phyloP scores from a whole-genome alignment of 2,113 vertebrate species.

The Hemicordylus capensis region DNA sequence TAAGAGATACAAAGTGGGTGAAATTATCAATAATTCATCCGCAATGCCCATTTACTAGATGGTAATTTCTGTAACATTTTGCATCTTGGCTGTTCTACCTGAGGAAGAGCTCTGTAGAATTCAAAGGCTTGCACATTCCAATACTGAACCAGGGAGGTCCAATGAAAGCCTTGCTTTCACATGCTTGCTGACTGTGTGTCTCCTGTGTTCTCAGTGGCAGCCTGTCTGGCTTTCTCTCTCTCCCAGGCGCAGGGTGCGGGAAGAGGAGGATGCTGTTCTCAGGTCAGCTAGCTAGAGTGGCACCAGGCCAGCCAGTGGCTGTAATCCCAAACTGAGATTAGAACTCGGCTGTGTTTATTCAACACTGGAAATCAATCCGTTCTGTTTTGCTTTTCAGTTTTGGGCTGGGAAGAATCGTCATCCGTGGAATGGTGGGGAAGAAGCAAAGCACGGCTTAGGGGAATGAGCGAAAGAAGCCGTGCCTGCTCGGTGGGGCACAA shows the following conservation, averaged over 20 bases:
- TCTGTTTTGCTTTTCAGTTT: neutral
- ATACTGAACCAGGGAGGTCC: neutral
- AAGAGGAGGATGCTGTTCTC: neutral
- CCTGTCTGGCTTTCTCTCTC: neutral
- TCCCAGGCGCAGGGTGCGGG: neutral
- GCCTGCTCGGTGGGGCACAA: neutral
- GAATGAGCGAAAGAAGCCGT: too few relatives aligned
- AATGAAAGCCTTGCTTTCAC: neutral
- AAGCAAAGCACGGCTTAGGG: neutral
- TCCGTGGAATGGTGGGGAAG: neutral
- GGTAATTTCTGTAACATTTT: neutral
- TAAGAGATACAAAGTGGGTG: too few relatives aligned
- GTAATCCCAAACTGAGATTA: slow-evolving; percentile 34
- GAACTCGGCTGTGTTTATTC: neutral
- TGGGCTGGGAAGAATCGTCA: neutral
- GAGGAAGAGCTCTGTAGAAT: neutral
- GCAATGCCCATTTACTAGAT: neutral
- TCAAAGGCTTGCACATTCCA: neutral
- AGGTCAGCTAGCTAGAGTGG: neutral
- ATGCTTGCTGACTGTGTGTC: neutral
- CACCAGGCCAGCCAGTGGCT: neutral
- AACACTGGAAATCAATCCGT: neutral
- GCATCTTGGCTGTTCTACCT: neutral
- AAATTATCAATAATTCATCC: neutral
- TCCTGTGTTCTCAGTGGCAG: neutral